Conservation (phyloP, 2,113 vertebrate species). For the Elgaria multicarinata region DNA sequence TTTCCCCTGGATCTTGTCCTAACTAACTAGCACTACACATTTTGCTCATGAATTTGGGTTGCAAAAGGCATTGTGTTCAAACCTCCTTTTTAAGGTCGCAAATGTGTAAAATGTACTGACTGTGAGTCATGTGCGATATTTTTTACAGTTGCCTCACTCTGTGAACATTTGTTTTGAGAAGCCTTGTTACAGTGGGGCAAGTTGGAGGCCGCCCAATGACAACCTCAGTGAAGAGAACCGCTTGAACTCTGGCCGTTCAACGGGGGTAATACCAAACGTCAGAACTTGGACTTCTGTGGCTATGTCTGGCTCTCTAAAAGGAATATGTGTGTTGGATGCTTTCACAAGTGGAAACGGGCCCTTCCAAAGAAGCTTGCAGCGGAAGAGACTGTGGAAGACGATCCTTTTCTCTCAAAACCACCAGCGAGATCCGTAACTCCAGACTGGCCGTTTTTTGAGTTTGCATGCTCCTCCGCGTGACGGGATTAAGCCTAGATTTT, state of each 20-base stretch:
- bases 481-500: constrained; percentile 68
- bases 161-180: constrained; percentile 84
- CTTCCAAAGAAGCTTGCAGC: neutral
- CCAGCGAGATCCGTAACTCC: constrained; percentile 48
- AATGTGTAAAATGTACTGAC: constrained; percentile 66
- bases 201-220: constrained; percentile 75
- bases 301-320: constrained; percentile 49
- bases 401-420: constrained; percentile 14
- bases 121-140: constrained; percentile 69
- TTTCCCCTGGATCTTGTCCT: constrained; percentile 14
- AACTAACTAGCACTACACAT: neutral
- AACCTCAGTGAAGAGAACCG: constrained; percentile 68
- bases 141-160: constrained; percentile 79
- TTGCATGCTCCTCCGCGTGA: constrained; percentile 68
- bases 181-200: constrained; percentile 79
- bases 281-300: constrained; percentile 54
- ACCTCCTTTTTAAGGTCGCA: constrained; percentile 44
- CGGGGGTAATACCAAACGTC: constrained; percentile 51
- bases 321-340: constrained; percentile 44
- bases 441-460: constrained; percentile 32
- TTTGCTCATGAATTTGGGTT: neutral
- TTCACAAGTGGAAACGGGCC: constrained; percentile 31
- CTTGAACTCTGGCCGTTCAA: constrained; percentile 58
- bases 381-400: constrained; percentile 22
- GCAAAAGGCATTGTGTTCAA: constrained; percentile 40